phyloP scores from a whole-genome alignment of 1,140 invertebrate species.

The Thalassaphorura encarpata region DNA sequence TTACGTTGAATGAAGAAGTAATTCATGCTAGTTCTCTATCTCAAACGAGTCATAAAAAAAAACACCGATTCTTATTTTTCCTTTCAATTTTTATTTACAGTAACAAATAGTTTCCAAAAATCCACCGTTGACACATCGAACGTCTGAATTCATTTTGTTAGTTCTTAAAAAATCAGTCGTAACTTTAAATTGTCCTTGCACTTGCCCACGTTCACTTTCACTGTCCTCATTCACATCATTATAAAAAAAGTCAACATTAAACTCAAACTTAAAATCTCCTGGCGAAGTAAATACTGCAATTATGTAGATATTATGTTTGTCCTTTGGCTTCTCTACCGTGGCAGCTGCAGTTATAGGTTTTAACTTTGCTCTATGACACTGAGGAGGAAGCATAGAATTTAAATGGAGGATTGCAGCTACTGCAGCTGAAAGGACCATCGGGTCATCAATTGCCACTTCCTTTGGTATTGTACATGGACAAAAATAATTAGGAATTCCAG shows the following conservation, averaged over 20 bases:
- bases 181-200: background rate
- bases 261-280: slow-evolving; percentile 28
- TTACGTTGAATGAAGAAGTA: too few species aligned
- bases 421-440: slow-evolving; percentile 1
- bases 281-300: slow-evolving; percentile 16
- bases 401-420: slow-evolving; percentile 9
- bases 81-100: too few species aligned
- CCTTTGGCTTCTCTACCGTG: background rate
- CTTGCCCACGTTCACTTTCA: background rate
- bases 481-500: slow-evolving; percentile 21
- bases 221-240: too few species aligned
- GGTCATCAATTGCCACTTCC: slow-evolving; percentile 5
- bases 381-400: slow-evolving; percentile 15
- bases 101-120: slow-evolving; percentile 24
- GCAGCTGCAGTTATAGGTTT: slow-evolving; percentile 4
- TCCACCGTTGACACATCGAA: slow-evolving; percentile 15
- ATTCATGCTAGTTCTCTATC: too few species aligned
- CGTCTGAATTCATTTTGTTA: slow-evolving; percentile 22
- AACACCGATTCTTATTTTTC: too few species aligned
- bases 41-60: too few species aligned
- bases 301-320: slow-evolving; percentile 17
- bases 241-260: too few species aligned
- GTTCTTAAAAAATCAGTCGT: slow-evolving; percentile 12
- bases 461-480: slow-evolving; percentile 23
- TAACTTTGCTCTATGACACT: slow-evolving; percentile 11